Conservation (phyloP, 2,113 vertebrate species). For the Cyanoramphus novaezelandiae region DNA sequence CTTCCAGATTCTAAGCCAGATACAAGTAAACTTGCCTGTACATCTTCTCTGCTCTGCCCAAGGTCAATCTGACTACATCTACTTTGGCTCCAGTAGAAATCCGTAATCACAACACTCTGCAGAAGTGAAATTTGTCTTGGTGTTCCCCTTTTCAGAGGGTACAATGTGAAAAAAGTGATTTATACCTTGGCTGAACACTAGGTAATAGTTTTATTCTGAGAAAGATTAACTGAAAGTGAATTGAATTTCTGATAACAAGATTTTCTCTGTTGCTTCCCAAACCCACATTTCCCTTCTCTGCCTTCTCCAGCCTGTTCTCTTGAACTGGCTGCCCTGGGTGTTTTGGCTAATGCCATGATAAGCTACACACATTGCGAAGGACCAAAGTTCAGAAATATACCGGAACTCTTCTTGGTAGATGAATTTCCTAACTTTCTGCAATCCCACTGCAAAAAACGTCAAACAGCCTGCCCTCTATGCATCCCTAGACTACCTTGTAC, state of each 20-base stretch:
- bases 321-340: neutral
- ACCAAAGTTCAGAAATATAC: neutral
- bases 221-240: neutral
- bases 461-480: no score
- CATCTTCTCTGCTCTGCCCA: neutral
- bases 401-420: neutral
- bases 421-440: neutral
- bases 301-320: neutral
- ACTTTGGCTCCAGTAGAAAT: neutral
- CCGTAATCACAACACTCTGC: neutral
- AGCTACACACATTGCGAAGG: neutral
- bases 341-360: neutral
- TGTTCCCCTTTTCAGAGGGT: neutral
- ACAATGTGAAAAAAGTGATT: neutral
- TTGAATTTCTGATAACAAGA: neutral
- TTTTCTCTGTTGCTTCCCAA: neutral
- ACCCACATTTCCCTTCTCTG: neutral
- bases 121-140: neutral
- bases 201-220: neutral
- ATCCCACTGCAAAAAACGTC: neutral
- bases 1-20: neutral
- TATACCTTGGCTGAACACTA: neutral
- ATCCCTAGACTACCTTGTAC: neutral
- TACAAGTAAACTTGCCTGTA: accelerated
- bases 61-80: neutral